phyloP scores from a whole-genome alignment of 2,888 invertebrate genomes.

The Drosophila nr. perissopoda region DNA sequence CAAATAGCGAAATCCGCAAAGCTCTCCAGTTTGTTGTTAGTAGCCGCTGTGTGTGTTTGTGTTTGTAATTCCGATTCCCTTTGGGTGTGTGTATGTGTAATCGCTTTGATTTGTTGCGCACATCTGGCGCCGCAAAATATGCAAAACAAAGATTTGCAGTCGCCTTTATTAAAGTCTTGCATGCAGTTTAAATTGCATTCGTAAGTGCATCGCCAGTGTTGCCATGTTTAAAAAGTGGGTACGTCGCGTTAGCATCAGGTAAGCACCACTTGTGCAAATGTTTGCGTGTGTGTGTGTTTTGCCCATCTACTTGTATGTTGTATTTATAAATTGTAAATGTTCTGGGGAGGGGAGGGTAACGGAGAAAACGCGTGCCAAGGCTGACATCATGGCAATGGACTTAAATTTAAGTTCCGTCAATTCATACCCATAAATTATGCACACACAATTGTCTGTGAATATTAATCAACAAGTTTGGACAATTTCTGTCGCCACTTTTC shows the following conservation, averaged over 20 bases:
- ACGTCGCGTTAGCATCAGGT: constrained; percentile 84
- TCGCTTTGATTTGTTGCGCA: constrained; percentile 36
- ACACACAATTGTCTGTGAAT: constrained; percentile 6
- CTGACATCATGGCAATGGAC: constrained; percentile 61
- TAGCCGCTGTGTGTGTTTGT: constrained; percentile 4
- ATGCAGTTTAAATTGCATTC: constrained; percentile 35
- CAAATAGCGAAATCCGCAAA: constrained; percentile 27
- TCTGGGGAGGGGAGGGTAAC: not conserved
- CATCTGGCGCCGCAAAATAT: constrained; percentile 45
- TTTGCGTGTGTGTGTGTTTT: constrained; percentile 16
- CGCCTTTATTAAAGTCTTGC: constrained; percentile 32
- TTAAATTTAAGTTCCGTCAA: constrained; percentile 41
- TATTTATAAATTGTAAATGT: constrained; percentile 56
- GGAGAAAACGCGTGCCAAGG: constrained; percentile 1
- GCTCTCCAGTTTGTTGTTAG: constrained; percentile 1
- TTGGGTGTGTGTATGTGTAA: constrained; percentile 11
- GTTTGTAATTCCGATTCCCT: constrained; percentile 12
- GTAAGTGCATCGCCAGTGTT: constrained; percentile 40
- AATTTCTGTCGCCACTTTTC: constrained; percentile 13
- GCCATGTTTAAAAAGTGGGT: constrained; percentile 84
- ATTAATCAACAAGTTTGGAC: constrained; percentile 58
- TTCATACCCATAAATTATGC: constrained; percentile 41
- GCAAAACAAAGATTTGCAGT: constrained; percentile 41
- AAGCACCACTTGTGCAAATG: constrained; percentile 59
- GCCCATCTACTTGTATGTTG: constrained; percentile 1